Evolutionary conservation across 2,797 vertebrate genomes (phyloP), one percentile per base, ranked within the genome.

Genomic region (Betta splendens): DNA sequence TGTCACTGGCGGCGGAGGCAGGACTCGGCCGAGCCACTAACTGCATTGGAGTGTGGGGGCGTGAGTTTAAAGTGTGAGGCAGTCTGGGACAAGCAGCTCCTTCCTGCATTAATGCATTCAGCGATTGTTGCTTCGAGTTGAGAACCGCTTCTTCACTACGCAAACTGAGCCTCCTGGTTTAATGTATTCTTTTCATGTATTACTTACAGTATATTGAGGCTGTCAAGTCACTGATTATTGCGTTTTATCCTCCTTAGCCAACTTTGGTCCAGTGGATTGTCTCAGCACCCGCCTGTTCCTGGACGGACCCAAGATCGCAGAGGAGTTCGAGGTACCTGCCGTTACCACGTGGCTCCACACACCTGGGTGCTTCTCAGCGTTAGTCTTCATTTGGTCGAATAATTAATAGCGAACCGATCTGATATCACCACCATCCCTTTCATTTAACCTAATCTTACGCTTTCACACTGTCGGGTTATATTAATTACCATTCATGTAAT

Each of bases 231-330:
- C n/a, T 38, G 22, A 46, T 22, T 16, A 3, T 10, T n/a, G n/a
- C n/a, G 35, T 36, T 28, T 21, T 7, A 5, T 46, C n/a, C 23
- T 11, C 39, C 23, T 44, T 56, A 90, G 89, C 82, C 50, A 91
- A 85, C 77, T 98, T 97, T 15, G 95, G 96, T 3, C 95, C 96
- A 0, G 92, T 98, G 35, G 93, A 96, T 47, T 95, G 95, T 74
- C 94, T 98, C 37, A 93, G 84, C 73, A 97, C 96, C 6, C 92
- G 96, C 20, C 94, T 98, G 49, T 98, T 98, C 87, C 88, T 98
- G 57, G 95, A 97, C 45, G 96, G 96, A 36, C 96, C 96, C 65
- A 91, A 93, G 69, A 96, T 98, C 3, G 96, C 95, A 0, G 96
- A 98, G 72, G 95, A 96, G 79, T 96, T 98, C 69, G 94, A 97